phyloP scores from a whole-genome alignment of 2,888 invertebrate genomes.

The Melanophora roralis region DNA sequence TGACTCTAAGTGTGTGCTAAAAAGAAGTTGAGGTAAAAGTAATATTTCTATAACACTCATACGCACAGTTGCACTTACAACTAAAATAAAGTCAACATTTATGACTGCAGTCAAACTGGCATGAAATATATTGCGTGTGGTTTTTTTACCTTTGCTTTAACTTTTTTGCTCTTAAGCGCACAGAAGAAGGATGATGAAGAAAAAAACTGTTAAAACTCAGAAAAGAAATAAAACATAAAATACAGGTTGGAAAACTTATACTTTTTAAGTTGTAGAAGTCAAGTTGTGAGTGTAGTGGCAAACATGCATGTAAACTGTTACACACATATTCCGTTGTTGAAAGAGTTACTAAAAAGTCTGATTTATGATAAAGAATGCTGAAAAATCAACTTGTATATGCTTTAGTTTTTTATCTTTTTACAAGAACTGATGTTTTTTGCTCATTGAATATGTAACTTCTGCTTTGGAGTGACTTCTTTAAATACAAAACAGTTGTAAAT shows the following conservation, averaged over 20 bases:
- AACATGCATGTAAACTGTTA: background rate
- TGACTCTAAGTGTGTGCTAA: background rate
- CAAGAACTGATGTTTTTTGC: background rate
- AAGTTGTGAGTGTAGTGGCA: slow-evolving; percentile 11
- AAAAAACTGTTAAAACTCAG: slow-evolving; percentile 6
- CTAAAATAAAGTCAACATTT: slow-evolving; percentile 60
- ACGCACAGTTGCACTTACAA: slow-evolving; percentile 53
- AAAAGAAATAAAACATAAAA: slow-evolving; percentile 34
- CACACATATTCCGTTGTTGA: background rate
- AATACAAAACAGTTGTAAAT: slow-evolving; percentile 25
- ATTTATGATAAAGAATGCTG: background rate
- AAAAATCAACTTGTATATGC: background rate
- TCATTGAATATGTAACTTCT: slow-evolving; percentile 31
- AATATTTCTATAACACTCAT: slow-evolving; percentile 42
- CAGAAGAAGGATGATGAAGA: background rate
- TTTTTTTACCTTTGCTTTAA: background rate
- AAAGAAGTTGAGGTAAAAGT: slow-evolving; percentile 35
- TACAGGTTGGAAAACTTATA: slow-evolving; percentile 4
- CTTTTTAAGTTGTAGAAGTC: slow-evolving; percentile 18
- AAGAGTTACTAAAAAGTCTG: background rate
- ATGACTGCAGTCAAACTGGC: slow-evolving; percentile 57
- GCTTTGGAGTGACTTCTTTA: background rate
- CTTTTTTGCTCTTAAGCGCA: background rate
- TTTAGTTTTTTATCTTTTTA: slow-evolving; percentile 2
- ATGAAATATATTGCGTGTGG: slow-evolving; percentile 49